These are phyloP conservation scores for Patiria pectinifera DNA, from an alignment of 53 echinoderm and acorn worm genomes.

Conservation along the genomic window DNA sequence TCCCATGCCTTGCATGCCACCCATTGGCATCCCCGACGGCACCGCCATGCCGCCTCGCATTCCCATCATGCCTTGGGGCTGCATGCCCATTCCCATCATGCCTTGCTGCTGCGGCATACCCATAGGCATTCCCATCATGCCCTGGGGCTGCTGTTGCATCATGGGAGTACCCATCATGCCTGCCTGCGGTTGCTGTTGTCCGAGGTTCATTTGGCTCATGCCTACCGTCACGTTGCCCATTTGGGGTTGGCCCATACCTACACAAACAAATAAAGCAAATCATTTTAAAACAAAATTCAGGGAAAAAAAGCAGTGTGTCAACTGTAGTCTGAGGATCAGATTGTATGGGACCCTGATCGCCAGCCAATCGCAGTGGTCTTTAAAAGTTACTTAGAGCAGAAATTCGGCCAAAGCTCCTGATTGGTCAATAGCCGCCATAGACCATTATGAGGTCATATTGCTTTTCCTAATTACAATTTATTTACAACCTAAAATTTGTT, in stretches of 20 bases:
- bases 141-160: slow-evolving; percentile 58
- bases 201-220: slow-evolving; percentile 89
- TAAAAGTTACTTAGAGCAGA: too few relatives aligned
- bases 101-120: slow-evolving; percentile 55
- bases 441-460: too few relatives aligned
- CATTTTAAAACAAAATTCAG: not conserved
- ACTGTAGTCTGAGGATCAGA: not conserved
- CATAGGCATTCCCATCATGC: slow-evolving; percentile 82
- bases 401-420: too few relatives aligned
- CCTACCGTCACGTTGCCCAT: slow-evolving; percentile 69
- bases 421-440: too few relatives aligned
- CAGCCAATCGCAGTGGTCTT: too few relatives aligned
- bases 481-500: too few relatives aligned
- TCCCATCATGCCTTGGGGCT: slow-evolving; percentile 62
- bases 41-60: slow-evolving; percentile 42
- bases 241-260: slow-evolving; percentile 58
- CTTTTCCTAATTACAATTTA: too few relatives aligned
- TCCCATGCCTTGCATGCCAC: slow-evolving; percentile 60
- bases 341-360: too few relatives aligned
- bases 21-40: slow-evolving; percentile 58
- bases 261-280: slow-evolving; percentile 9
- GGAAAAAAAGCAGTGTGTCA: not conserved
- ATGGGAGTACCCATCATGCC: slow-evolving; percentile 57
- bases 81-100: slow-evolving; percentile 71
- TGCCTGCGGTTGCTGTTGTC: slow-evolving; percentile 60